Evolutionary conservation across 2,888 invertebrate species (phyloP), one percentile per base, ranked within the genome.

Genomic region (Hetaerina titia): DNA sequence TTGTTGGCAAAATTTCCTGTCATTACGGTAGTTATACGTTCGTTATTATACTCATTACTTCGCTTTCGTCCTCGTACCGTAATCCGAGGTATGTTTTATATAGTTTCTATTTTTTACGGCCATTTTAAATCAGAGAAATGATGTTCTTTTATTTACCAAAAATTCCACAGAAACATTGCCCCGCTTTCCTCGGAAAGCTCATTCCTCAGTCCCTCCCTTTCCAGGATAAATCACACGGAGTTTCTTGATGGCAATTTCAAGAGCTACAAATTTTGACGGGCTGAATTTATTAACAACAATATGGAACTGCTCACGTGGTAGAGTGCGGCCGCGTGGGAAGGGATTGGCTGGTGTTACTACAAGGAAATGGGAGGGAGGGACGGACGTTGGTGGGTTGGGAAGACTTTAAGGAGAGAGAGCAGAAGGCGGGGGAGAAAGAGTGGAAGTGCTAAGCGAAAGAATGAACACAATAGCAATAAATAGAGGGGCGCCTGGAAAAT

Each of bases 381-480:
- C 15, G 69, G 89, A 58, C 45, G 45, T 1, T 45, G 4, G 45
- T 45, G 45, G 45, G 45, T 45, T 45, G 45, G 45, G 45, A 45
- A 45, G 4, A 45, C 45, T 45, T 45, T 45, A 45, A 69, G 22
- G 22, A 60, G 25, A 81, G 31, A 81, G 31, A 13, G 60, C 60
- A 60, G 60, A 17, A 17, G 60, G 60, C 60, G 60, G 60, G 60
- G 9, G 81, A 2, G 81, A 13, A 11, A 31, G 88, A 45, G 5
- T 17, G 90, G 45, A 45, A 45, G 45, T 19, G 69, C 69, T 45
- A 22, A 92, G 69, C 19, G 74, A 89, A 15, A 89, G 57, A 89
- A 74, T 69, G n/a, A 92, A 74, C 92, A 92, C 92, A 74, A 74
- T 92, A 19, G 92, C 69, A 69, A 92, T 92, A 92, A 92, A 92